Percentiles rank a stretch among this genome's conserved stretches.
phyloP scores from a whole-genome alignment of 2,797 vertebrate genomes.

The Arctocebus calabarensis region DNA sequence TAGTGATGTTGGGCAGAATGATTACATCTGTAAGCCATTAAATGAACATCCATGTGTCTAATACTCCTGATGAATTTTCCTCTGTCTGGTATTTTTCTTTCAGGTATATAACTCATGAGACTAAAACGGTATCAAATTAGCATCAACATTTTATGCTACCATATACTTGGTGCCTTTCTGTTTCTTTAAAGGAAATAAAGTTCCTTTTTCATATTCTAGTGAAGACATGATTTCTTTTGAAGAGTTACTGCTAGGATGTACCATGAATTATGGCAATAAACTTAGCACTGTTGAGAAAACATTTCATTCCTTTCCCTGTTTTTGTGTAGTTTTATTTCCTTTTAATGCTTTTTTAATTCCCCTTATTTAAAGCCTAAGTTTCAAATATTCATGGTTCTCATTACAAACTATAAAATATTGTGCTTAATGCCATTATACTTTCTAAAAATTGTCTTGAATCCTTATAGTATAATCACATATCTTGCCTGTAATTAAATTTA shows the following conservation, averaged over 20 bases:
- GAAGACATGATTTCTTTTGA: conserved; percentile 53
- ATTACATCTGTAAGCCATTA: conserved; percentile 37
- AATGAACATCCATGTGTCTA: conserved; percentile 57
- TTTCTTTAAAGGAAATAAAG: conserved; percentile 63
- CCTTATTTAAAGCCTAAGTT: conserved; percentile 58
- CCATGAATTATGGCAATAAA: conserved; percentile 52
- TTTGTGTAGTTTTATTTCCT: conserved; percentile 55
- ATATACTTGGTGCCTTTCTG: conserved; percentile 13
- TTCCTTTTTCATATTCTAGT: conserved; percentile 49
- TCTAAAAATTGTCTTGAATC: conserved; percentile 63
- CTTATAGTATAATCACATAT: conserved; percentile 63
- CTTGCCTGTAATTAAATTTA: conserved; percentile 73
- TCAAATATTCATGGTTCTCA: conserved; percentile 68
- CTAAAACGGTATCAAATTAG: conserved; percentile 41
- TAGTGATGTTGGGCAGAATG: conserved; percentile 30
- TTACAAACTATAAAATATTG: conserved; percentile 63
- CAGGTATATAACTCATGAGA: conserved; percentile 31
- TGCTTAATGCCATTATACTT: conserved; percentile 69
- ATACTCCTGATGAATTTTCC: conserved; percentile 48
- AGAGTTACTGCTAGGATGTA: conserved; percentile 38
- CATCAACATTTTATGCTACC: conserved; percentile 46
- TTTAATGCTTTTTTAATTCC: conserved; percentile 39
- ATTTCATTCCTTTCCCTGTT: conserved; percentile 21
- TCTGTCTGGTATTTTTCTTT: conserved; percentile 56
- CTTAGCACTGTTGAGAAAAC: conserved; percentile 52